These are phyloP conservation scores for Anoura caudifer DNA, from an alignment of 2,113 vertebrate species.

Conservation along the genomic window DNA sequence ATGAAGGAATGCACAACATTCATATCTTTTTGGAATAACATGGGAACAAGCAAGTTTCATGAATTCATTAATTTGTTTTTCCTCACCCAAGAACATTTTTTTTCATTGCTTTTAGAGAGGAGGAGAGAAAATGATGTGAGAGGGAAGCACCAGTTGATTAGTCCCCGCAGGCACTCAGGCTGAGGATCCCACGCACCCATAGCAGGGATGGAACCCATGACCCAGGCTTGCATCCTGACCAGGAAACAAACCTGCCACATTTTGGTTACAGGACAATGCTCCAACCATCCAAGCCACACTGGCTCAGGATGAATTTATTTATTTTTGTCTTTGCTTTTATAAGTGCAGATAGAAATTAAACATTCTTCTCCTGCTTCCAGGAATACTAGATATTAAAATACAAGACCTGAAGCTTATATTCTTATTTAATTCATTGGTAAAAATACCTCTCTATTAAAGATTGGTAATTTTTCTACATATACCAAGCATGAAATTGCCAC, in stretches of 20 bases:
- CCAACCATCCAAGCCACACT: too few relatives aligned
- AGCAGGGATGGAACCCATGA: too few relatives aligned
- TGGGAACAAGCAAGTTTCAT: background rate
- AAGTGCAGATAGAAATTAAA: background rate
- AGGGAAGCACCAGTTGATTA: too few relatives aligned
- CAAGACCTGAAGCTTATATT: background rate
- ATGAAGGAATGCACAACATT: background rate
- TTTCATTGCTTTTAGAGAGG: too few relatives aligned
- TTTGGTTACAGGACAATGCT: too few relatives aligned
- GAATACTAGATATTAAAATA: background rate
- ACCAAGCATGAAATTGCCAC: background rate
- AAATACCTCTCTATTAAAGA: background rate
- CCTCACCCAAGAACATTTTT: too few relatives aligned
- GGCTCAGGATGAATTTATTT: background rate
- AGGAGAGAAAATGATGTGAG: too few relatives aligned
- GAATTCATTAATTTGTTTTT: background rate
- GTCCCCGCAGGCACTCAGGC: too few relatives aligned
- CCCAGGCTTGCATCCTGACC: too few relatives aligned
- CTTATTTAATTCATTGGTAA: background rate
- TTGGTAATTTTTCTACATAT: background rate
- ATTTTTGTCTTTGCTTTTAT: background rate
- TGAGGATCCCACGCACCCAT: too few relatives aligned
- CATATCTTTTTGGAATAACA: background rate
- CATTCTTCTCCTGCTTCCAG: accelerated
- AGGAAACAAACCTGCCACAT: too few relatives aligned